These are phyloP conservation scores for Benthosema pterotum DNA, from an alignment of 2,797 vertebrate species.

Conservation along the genomic window DNA sequence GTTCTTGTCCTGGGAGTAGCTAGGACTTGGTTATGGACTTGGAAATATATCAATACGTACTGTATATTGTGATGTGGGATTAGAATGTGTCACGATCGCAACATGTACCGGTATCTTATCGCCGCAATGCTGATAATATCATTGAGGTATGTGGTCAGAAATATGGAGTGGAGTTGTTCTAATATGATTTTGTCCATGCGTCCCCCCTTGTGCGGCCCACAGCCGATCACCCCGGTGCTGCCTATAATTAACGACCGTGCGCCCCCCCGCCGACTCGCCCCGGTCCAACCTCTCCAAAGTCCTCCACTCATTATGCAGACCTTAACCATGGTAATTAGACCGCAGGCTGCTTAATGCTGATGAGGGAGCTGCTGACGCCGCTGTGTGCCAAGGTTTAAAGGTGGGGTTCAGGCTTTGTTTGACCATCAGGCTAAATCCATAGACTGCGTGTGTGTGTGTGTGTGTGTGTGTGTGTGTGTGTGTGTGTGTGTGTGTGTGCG, in stretches of 20 bases:
- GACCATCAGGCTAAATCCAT: conserved; percentile 59
- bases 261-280: conserved; percentile 46
- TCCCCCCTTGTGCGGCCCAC: neutral
- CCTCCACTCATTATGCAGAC: conserved; percentile 51
- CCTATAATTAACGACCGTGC: conserved; percentile 63
- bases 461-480: too few species aligned
- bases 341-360: conserved; percentile 42
- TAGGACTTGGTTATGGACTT: neutral
- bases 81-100: too few species aligned
- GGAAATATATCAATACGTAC: too few species aligned
- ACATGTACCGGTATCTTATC: too few species aligned
- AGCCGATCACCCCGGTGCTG: conserved; percentile 1
- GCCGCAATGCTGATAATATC: too few species aligned
- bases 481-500: too few species aligned
- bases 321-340: conserved; percentile 66
- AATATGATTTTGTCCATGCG: neutral
- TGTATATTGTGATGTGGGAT: too few species aligned
- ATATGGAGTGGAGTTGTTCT: too few species aligned
- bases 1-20: conserved; percentile 27
- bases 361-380: conserved; percentile 7
- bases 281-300: conserved; percentile 17
- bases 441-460: too few species aligned
- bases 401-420: conserved; percentile 47
- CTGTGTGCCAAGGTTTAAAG: conserved; percentile 34
- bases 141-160: too few species aligned